Evolutionary conservation across 2,113 vertebrate genomes (phyloP), one percentile per base, ranked within the genome.

Genomic region (Stomatorhinus ivindoensis): DNA sequence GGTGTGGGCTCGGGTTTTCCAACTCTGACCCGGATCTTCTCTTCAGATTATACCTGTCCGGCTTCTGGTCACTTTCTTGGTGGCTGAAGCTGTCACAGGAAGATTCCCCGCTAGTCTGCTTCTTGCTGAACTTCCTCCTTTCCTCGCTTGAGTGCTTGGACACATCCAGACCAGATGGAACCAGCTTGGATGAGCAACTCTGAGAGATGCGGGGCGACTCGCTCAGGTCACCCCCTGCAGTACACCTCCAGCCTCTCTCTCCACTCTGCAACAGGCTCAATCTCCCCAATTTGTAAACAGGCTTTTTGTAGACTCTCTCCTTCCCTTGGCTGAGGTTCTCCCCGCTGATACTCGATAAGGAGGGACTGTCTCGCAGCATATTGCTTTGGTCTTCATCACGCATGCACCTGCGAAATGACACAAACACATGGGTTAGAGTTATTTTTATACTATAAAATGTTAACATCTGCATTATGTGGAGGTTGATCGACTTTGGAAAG

Each of bases 291-390:
- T 48, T 93, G 89, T 92, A 93, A 27, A 90, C 80, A 39, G 94
- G 84, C 39, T 91, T 93, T 93, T 93, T 94, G 65, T 92, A 82
- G 24, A 73, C 58, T 55, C 87, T 58, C 13, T 88, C 89, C 80
- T 82, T 90, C 3, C 76, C 89, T 17, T 69, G 92, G 8, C 31
- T 44, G 51, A 89, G 91, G 50, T 86, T 87, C 80, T 88, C 86
- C 48, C 50, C 88, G 35, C 92, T 87, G 80, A 92, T 89, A 55
- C 85, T 11, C 73, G 4, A 65, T 87, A 84, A 31, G 21, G 89
- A 39, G n/a, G 47, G 31, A 88, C 35, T 24, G 17, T 13, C 69
- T 21, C 5, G 0, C 15, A 19, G 9, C n/a, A 65, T 88, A 19
- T 88, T 73, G 4, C 21, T 51, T 53, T 92, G 88, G 21, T 48